A percentile compares a stretch with the other conserved stretches of the same genome.
Evolutionary conservation across 2,888 invertebrate species (phyloP).

Genomic region (Dichetophora obliterata): DNA sequence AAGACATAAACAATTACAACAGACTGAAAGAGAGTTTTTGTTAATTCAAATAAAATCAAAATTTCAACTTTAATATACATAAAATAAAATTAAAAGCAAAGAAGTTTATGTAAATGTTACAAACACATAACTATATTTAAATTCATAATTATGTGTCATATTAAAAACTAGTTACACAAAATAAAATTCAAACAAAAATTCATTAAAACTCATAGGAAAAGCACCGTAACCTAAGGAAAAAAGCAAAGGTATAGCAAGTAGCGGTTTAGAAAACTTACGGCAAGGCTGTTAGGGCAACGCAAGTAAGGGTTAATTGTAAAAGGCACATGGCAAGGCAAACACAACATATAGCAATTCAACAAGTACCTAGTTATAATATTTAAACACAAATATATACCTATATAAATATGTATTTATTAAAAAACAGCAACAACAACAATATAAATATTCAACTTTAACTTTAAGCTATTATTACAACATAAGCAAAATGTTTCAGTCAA

Average conservation of each 20-base stretch:
- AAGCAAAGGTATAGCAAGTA: background rate
- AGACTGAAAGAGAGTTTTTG: background rate
- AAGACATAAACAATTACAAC: background rate
- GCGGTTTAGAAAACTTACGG: background rate
- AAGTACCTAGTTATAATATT: slow-evolving; percentile 28
- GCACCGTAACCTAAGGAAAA: background rate
- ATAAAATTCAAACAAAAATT: slow-evolving; percentile 14
- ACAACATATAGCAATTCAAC: slow-evolving; percentile 29
- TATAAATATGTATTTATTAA: slow-evolving; percentile 33
- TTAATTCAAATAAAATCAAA: background rate
- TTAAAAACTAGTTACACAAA: background rate
- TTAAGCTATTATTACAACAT: background rate
- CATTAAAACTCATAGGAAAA: background rate
- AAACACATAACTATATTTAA: background rate
- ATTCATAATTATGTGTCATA: background rate
- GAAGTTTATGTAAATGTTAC: background rate
- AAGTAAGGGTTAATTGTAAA: background rate
- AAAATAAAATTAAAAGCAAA: background rate
- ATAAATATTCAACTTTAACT: background rate
- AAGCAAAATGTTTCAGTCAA: slow-evolving; percentile 13
- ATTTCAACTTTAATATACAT: background rate
- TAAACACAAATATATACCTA: slow-evolving; percentile 36
- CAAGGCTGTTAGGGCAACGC: no score
- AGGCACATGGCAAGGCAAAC: no score
- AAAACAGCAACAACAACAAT: slow-evolving; percentile 37